These are phyloP conservation scores for Brachionichthys hirsutus DNA, from an alignment of 2,113 vertebrate species.

Conservation along the genomic window DNA sequence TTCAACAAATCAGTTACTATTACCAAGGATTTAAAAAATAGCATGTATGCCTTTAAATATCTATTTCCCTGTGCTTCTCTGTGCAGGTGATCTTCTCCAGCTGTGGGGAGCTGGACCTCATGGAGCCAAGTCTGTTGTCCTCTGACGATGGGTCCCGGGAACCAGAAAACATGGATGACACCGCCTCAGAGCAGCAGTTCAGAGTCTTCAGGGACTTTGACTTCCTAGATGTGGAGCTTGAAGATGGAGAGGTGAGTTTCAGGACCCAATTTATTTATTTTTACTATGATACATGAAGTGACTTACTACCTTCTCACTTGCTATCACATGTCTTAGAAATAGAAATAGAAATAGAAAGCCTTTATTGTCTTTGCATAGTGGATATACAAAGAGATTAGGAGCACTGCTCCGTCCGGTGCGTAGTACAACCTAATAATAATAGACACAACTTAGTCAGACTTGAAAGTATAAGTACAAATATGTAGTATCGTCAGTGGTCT, in stretches of 20 bases:
- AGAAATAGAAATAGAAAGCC: too few relatives aligned
- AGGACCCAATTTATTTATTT: not conserved
- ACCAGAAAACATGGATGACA: slow-evolving; percentile 91
- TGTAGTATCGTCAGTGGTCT: not conserved
- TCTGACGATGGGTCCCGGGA: slow-evolving; percentile 91
- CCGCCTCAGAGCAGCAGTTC: slow-evolving; percentile 96
- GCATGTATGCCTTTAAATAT: not conserved
- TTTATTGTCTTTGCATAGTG: too few relatives aligned
- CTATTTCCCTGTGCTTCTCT: not conserved
- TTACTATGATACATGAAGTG: not conserved
- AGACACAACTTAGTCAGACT: not conserved
- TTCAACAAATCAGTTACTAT: not conserved
- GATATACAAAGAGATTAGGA: too few relatives aligned
- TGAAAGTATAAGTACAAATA: slow-evolving; percentile 3
- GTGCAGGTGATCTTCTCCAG: slow-evolving; percentile 96
- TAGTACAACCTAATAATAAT: too few relatives aligned
- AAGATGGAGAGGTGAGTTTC: slow-evolving; percentile 92
- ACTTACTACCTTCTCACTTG: not conserved
- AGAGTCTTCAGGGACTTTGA: slow-evolving; percentile 97
- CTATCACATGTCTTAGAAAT: not conserved
- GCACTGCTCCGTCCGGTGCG: too few relatives aligned
- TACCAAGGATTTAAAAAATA: not conserved
- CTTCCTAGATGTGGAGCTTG: slow-evolving; percentile 97
- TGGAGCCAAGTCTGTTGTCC: slow-evolving; percentile 91
- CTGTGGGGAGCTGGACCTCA: slow-evolving; percentile 93